Percentiles rank a stretch among this genome's conserved stretches.
phyloP scores from a whole-genome alignment of 2,113 vertebrate genomes.

The Nibea albiflora region DNA sequence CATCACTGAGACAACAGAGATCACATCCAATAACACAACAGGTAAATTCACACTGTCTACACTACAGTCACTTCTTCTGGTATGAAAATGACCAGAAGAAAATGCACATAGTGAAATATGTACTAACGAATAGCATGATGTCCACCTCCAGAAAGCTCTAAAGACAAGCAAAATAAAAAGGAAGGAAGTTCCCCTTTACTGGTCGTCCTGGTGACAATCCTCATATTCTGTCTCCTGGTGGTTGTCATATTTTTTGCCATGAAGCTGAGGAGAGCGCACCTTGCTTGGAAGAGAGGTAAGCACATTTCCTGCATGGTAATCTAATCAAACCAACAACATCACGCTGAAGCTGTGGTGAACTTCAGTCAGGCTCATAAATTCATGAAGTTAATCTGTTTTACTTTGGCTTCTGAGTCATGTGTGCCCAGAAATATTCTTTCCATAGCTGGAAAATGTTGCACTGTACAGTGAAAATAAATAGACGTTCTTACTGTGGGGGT shows the following conservation, averaged over 20 bases:
- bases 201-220: slow-evolving; percentile 86
- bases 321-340: neutral
- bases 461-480: neutral
- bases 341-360: neutral
- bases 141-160: slow-evolving; percentile 28
- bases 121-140: neutral
- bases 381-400: neutral
- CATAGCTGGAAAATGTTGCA: neutral
- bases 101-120: neutral
- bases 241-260: slow-evolving; percentile 88
- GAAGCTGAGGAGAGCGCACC: slow-evolving; percentile 89
- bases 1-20: slow-evolving; percentile 38
- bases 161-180: neutral
- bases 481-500: neutral
- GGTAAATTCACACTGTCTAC: slow-evolving; percentile 43
- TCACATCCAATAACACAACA: slow-evolving; percentile 46
- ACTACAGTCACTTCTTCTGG: neutral
- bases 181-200: slow-evolving; percentile 77
- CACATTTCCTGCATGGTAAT: neutral
- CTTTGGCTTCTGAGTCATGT: neutral
- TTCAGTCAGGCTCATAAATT: neutral
- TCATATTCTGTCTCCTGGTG: slow-evolving; percentile 86
- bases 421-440: neutral
- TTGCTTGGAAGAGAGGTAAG: slow-evolving; percentile 90
- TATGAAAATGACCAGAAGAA: neutral